Evolutionary conservation across 2,797 vertebrate species (phyloP), one percentile per base, ranked within the genome.

Genomic region (Chelonia mydas): DNA sequence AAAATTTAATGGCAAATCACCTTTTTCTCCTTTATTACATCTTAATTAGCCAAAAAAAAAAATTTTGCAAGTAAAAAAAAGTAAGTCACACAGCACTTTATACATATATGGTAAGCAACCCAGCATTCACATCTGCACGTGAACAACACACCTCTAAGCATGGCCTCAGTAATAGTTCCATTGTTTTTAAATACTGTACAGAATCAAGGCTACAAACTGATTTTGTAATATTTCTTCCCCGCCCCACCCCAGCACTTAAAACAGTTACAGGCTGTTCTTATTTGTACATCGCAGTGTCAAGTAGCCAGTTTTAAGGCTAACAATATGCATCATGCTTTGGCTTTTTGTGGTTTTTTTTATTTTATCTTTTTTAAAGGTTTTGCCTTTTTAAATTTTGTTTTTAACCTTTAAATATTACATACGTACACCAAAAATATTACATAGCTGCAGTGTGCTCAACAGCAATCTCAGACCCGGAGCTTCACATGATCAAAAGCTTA

Each of bases 311-410:
- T 96, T 98, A 98, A 98, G 98, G 99, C 98, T 98, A 98, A 99
- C 98, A 99, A 99, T 98, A 99, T 98, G 98, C 98, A 98, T 99
- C 99, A 99, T 99, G 99, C 99, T 99, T 99, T 99, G 99, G 99
- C 98, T 99, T 99, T 95, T 74, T 95, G 88, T 86, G 72, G 3
- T 92, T 55, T 90, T 94, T 93, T 92, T 95, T 45, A 37, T 13
- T 97, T 91, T 97, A 78, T 86, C 49, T 83, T 92, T 65, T 90
- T 97, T 94, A 92, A 97, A 92, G 96, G 95, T 96, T 98, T 96
- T 98, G 98, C 97, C 95, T 98, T 97, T 98, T 98, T 94, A 96
- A 98, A 95, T 98, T 84, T 97, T 98, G 88, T 98, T 97, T 93
- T 96, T 98, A 97, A 98, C 97, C 97, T 97, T 98, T 99, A 98